Evolutionary conservation across 2,113 vertebrate species (phyloP).

Genomic region (Dipodomys spectabilis): DNA sequence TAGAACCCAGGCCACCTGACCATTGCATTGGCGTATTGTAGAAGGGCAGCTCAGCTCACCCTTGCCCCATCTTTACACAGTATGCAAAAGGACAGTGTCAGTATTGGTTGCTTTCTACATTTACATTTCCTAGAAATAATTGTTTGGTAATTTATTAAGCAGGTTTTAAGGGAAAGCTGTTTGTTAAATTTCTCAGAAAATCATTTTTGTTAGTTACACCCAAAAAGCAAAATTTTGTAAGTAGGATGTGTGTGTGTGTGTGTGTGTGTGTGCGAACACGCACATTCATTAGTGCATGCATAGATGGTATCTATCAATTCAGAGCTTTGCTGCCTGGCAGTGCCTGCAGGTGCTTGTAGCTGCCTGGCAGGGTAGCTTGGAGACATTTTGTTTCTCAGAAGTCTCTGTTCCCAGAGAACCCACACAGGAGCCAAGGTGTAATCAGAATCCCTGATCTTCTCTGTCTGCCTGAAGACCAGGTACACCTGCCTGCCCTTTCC

Average conservation of each 20-base stretch:
- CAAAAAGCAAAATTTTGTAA: too few relatives aligned
- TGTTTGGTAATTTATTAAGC: slow-evolving; percentile 61
- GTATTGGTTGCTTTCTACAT: slow-evolving; percentile 12
- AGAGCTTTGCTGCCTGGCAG: not conserved
- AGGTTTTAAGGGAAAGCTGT: slow-evolving; percentile 39
- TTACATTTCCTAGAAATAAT: slow-evolving; percentile 18
- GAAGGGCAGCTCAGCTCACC: not conserved
- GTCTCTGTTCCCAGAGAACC: not conserved
- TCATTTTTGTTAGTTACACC: slow-evolving; percentile 57
- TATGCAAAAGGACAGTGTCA: not conserved
- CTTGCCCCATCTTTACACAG: not conserved
- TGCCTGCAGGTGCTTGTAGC: too few relatives aligned
- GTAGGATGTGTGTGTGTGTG: not conserved
- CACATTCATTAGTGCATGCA: not conserved
- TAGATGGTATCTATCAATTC: not conserved
- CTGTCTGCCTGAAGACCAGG: not conserved
- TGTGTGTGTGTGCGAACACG: not conserved
- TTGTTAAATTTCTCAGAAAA: slow-evolving; percentile 33
- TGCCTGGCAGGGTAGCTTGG: not conserved
- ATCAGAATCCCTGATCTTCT: not conserved
- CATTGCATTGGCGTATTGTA: not conserved
- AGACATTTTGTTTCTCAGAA: not conserved
- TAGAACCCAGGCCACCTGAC: not conserved
- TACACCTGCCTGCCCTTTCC: rapidly evolving
- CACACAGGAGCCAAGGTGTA: not conserved